Conservation (phyloP, 2,888 invertebrate genomes). For the Sphinx pinastri region DNA sequence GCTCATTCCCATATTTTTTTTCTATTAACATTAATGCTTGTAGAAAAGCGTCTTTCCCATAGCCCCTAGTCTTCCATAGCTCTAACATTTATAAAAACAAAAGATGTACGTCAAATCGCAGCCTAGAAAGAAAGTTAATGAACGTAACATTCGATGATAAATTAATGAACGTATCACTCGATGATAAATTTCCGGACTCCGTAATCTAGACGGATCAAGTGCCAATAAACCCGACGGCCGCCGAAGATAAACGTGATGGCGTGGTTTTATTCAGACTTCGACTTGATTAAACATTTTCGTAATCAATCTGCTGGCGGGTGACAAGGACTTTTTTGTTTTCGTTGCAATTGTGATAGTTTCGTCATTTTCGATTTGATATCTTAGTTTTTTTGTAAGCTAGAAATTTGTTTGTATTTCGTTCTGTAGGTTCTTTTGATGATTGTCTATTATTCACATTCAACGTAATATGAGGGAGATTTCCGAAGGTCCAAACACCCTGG, state of each 20-base stretch:
- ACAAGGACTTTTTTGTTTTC: background rate
- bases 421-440: background rate
- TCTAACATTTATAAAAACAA: too few relatives aligned
- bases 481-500: too few relatives aligned
- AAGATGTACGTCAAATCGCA: too few relatives aligned
- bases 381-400: background rate
- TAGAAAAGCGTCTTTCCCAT: too few relatives aligned
- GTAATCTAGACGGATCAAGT: slow-evolving; percentile 13
- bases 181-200: background rate
- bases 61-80: too few relatives aligned
- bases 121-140: background rate
- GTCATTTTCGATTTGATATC: background rate
- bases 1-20: too few relatives aligned
- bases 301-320: background rate
- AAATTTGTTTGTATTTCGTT: background rate
- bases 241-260: slow-evolving; percentile 1
- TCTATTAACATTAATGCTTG: too few relatives aligned
- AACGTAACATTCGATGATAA: background rate
- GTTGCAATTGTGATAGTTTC: background rate
- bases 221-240: slow-evolving; percentile 6
- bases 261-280: background rate
- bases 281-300: slow-evolving; percentile 15
- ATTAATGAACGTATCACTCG: background rate
- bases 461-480: too few relatives aligned
- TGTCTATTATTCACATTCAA: too few relatives aligned